A percentile compares a stretch with the other conserved stretches of the same genome.
These are phyloP conservation scores for Oophaga pumilio DNA, from an alignment of 2,113 vertebrate genomes.

Conservation along the genomic window DNA sequence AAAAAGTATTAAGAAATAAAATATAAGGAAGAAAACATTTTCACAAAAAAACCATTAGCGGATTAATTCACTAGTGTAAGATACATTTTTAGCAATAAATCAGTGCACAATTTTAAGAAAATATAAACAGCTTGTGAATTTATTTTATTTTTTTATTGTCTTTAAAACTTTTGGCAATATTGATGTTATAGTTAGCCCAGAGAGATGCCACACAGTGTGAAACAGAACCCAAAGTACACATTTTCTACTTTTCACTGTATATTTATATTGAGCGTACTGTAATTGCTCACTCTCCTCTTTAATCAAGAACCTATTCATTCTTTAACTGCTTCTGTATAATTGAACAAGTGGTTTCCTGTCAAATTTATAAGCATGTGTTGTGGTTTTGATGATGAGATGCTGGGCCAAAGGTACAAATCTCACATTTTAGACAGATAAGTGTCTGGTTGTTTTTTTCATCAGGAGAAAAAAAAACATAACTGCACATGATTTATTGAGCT, in stretches of 20 bases:
- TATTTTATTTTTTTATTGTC: background rate
- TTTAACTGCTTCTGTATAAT: slow-evolving; percentile 28
- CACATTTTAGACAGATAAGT: background rate
- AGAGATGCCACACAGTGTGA: slow-evolving; percentile 31
- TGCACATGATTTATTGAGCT: background rate
- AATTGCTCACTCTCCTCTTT: slow-evolving; percentile 40
- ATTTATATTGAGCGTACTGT: slow-evolving; percentile 8
- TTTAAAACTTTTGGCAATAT: background rate
- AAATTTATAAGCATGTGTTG: background rate
- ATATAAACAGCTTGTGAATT: background rate
- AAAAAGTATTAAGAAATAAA: too few species aligned
- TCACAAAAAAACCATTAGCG: background rate
- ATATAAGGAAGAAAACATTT: background rate
- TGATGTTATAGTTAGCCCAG: background rate
- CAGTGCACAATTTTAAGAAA: background rate
- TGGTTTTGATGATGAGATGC: slow-evolving; percentile 19
- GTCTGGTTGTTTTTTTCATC: background rate
- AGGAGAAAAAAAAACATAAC: background rate
- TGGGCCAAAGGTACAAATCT: background rate
- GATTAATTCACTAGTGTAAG: background rate
- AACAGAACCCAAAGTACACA: background rate
- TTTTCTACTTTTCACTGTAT: slow-evolving; percentile 4
- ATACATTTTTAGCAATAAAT: background rate
- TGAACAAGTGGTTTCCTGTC: slow-evolving; percentile 38
- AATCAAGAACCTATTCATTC: slow-evolving; percentile 37